phyloP scores from a whole-genome alignment of 53 echinoderm and acorn worm species.

The Echinarachnius parma region DNA sequence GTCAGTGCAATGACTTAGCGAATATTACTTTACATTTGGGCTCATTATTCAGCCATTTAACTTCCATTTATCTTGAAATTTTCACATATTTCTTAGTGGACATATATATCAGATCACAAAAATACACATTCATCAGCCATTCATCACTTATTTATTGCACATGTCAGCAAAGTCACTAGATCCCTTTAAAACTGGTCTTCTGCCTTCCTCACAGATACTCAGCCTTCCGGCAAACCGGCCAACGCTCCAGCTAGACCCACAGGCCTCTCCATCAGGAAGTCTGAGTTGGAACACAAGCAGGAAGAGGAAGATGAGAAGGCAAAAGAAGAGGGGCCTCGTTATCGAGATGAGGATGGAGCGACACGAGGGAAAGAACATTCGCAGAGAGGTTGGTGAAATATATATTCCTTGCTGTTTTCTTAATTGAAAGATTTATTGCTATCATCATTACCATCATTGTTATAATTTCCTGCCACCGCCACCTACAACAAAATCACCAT shows the following conservation, averaged over 20 bases:
- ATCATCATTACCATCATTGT: neutral
- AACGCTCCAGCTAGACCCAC: neutral
- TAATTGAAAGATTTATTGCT: neutral
- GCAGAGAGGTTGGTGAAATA: neutral
- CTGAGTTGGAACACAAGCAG: constrained; percentile 39
- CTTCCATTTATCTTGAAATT: too few species aligned
- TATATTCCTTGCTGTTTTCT: neutral
- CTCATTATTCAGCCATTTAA: too few species aligned
- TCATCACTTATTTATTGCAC: neutral
- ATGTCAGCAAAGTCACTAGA: neutral
- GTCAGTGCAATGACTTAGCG: too few species aligned
- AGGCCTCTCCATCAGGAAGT: constrained; percentile 31
- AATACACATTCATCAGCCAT: neutral
- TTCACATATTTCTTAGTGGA: too few species aligned
- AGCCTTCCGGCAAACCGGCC: neutral
- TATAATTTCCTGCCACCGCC: too few species aligned
- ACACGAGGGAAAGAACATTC: neutral
- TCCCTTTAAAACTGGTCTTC: neutral
- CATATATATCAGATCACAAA: too few species aligned
- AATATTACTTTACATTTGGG: too few species aligned
- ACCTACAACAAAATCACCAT: too few species aligned
- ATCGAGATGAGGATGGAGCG: neutral
- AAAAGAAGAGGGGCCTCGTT: neutral
- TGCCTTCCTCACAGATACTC: neutral
- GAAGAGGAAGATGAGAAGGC: constrained; percentile 14